Conservation (phyloP, 2,113 vertebrate species). For the Zosterops pallidus region DNA sequence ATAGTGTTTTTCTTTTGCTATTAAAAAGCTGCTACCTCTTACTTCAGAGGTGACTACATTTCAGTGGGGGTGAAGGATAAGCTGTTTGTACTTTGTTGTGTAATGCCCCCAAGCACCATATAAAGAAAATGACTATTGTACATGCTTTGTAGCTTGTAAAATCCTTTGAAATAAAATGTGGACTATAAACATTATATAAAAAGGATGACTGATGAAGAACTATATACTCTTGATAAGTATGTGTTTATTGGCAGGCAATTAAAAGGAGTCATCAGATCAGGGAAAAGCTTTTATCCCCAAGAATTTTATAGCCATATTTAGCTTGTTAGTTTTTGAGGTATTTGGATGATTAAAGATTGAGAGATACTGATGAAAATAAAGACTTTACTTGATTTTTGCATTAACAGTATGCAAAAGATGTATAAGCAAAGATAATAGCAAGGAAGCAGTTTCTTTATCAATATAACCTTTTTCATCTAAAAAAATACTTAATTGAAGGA, state of each 20-base stretch:
- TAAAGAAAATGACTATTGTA: slow-evolving; percentile 34
- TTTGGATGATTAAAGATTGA: slow-evolving; percentile 21
- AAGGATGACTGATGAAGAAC: slow-evolving; percentile 10
- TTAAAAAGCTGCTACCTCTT: slow-evolving; percentile 32
- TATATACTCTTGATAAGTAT: slow-evolving; percentile 25
- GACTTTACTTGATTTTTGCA: background rate
- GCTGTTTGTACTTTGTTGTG: slow-evolving; percentile 20
- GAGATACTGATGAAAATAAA: slow-evolving; percentile 4
- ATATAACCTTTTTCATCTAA: background rate
- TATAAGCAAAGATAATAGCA: background rate
- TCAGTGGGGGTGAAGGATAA: slow-evolving; percentile 8
- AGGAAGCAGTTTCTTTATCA: background rate
- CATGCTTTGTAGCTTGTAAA: slow-evolving; percentile 18
- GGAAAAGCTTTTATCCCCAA: slow-evolving; percentile 9
- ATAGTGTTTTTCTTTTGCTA: background rate
- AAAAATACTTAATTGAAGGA: background rate
- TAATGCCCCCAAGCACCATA: background rate
- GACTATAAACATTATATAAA: slow-evolving; percentile 32
- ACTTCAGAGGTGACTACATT: slow-evolving; percentile 10
- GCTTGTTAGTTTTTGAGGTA: background rate
- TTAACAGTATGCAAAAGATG: background rate
- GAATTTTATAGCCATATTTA: slow-evolving; percentile 23
- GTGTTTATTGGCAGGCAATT: slow-evolving; percentile 40
- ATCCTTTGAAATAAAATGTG: slow-evolving; percentile 19
- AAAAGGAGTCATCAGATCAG: slow-evolving; percentile 24